A percentile compares a stretch with the other conserved stretches of the same genome.
Evolutionary conservation across 92 coral and sea anemone species (phyloP).

Genomic region (Scolanthus callimorphus): DNA sequence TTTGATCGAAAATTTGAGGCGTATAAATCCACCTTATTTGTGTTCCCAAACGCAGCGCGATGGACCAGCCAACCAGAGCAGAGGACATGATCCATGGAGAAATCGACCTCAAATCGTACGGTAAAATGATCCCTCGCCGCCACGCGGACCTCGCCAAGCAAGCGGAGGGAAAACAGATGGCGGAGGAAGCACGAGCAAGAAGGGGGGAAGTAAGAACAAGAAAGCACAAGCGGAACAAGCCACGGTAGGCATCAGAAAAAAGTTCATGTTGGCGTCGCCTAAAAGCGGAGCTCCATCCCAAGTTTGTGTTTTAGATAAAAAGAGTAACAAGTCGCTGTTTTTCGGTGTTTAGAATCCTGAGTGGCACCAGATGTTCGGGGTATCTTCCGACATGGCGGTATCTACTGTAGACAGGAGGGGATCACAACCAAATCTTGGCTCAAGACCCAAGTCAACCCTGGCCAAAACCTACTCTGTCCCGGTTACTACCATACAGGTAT

Average conservation of each 20-base stretch:
- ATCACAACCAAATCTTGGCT: constrained; percentile 41
- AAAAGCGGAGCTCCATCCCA: too few species aligned
- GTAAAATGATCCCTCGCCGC: constrained; percentile 61
- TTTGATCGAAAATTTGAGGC: too few species aligned
- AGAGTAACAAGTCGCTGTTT: too few species aligned
- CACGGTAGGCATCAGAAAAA: constrained; percentile 73
- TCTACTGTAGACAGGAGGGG: constrained; percentile 41
- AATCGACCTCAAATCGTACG: constrained; percentile 54
- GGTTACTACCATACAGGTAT: constrained; percentile 13
- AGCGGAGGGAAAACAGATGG: constrained; percentile 60
- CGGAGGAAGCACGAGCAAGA: constrained; percentile 38
- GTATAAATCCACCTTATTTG: too few species aligned
- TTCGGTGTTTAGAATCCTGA: constrained; percentile 98
- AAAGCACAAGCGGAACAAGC: constrained; percentile 45
- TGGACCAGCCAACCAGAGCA: constrained; percentile 68
- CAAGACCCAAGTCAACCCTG: constrained; percentile 75
- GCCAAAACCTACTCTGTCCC: constrained; percentile 75
- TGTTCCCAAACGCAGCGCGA: constrained; percentile 47
- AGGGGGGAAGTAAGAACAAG: constrained; percentile 58
- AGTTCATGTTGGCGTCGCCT: too few species aligned
- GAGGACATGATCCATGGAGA: constrained; percentile 67
- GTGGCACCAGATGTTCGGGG: constrained; percentile 98
- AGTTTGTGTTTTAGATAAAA: too few species aligned
- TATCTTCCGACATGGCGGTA: constrained; percentile 29
- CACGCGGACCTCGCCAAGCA: constrained; percentile 86